phyloP scores from a whole-genome alignment of 53 echinoderm and acorn worm species.

The Actinopyga echinites region DNA sequence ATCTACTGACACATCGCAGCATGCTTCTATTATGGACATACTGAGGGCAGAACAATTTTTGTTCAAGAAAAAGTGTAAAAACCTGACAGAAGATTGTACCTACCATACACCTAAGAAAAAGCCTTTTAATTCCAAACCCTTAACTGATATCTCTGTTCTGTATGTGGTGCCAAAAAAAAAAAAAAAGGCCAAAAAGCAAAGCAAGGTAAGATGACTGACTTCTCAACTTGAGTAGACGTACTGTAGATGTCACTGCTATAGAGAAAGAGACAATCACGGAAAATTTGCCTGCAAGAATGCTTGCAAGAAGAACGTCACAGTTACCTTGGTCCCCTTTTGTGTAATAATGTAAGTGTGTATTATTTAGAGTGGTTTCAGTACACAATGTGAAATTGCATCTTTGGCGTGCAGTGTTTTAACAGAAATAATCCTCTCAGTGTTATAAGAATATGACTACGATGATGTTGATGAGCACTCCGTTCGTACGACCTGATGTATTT shows the following conservation, averaged over 20 bases:
- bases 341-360: conserved; percentile 18
- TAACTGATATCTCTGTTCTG: no score
- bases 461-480: background rate
- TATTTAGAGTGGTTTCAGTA: conserved; percentile 16
- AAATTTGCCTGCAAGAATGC: conserved; percentile 26
- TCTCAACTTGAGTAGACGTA: conserved; percentile 7
- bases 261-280: conserved; percentile 17
- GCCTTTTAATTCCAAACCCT: no score
- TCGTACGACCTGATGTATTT: no score
- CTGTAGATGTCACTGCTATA: conserved; percentile 17
- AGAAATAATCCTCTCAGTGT: conserved; percentile 22
- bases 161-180: no score
- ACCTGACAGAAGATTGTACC: no score
- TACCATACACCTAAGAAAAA: no score
- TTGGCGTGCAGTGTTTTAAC: conserved; percentile 15
- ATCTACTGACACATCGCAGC: no score
- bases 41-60: no score
- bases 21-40: no score
- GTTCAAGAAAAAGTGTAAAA: no score
- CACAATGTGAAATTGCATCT: conserved; percentile 33
- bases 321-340: conserved; percentile 42
- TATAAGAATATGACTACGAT: background rate
- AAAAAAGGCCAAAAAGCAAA: no score
- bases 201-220: conserved; percentile 10
- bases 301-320: conserved; percentile 18